Base-by-base conservation (phyloP, 2,888 invertebrate genomes). In the Nasonia oneida region DNA sequence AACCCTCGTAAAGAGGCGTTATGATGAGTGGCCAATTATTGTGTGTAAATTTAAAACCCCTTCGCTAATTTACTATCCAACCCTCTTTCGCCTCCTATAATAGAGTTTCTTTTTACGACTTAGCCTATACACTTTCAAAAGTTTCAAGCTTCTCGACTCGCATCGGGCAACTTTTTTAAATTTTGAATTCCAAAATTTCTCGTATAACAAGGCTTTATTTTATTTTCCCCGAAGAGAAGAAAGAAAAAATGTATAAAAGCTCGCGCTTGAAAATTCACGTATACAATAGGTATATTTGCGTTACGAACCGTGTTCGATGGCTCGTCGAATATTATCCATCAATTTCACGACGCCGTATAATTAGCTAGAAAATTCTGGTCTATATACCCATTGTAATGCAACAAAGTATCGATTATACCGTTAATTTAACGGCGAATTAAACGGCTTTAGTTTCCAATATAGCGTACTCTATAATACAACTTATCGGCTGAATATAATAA, bases 131-230 rank as follows among this genome's bases (percentile, higher is more conserved):
- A 71, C 37, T 61, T 83, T 70, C 64, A 61, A 84, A 87, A 87
- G 74, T 87, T 87, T 53, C 12, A 83, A 74, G 71, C 73, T 74
- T 47, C 77, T 75, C 23, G 37, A 33, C 64, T 61, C 37, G 39
- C 8, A 61, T 39, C 53, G 23, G 18, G 5, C 42, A 80, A 75
- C 64, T 78, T 84, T 84, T 42, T 42, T 18, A 77, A 83, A 75
- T 81, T 70, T 42, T 12, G 42, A 64, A 83, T 61, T 64, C 39
- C 53, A 37, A 74, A 84, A 78, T 47, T 78, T 75, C 42, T 18
- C 10, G 73, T 47, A 29, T 29, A 42, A 18, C n/a, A 23, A 73
- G 12, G 23, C 18, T 23, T 73, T 23, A 73, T 73, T 76, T 50
- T 61, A 57, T 23, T 39, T 73, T 37, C 80, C 73, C 15, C 1